Evolutionary conservation across 2,113 vertebrate species (phyloP), one percentile per base, ranked within the genome.

Genomic region (Thinocorus orbignyianus): DNA sequence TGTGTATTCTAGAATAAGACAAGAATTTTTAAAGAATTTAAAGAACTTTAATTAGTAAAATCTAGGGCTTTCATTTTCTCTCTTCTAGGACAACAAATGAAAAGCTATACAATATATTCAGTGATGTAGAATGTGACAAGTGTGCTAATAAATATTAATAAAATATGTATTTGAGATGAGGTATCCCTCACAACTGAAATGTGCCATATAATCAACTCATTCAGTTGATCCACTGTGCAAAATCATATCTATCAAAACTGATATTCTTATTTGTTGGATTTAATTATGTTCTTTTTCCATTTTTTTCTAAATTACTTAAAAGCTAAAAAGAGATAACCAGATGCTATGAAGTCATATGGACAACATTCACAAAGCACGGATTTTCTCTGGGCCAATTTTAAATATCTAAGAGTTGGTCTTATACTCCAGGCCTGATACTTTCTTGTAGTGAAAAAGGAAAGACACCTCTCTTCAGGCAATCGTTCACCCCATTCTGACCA

Each of bases 81-180:
- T 86, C 6, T 52, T 78, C 46, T 58, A 76, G 19, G 7, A 69
- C 73, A 92, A 88, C 8, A 74, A 86, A 78, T 46, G 3, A 74
- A 90, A 92, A 78, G 10, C 13, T 60, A 44, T 65, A 31, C 20
- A 77, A 51, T 72, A 35, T 62, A 71, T 83, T 81, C 54, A 19
- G 28, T 41, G 58, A 60, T 65, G 60, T 7, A 78, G n/a, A 74
- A 90, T 46, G 41, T 65, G 71, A 86, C n/a, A 91, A 86, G 17
- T 49, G 20, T 87, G 31, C 41, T 54, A 81, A 72, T 81, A 91
- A 89, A 68, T 91, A 88, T 83, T 94, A 86, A 91, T 78, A 72
- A 73, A 94, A 90, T 78, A 68, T 49, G 14, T 71, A 48, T 25
- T 88, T 46, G 33, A 82, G 66, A 39, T 72, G 57, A 80, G 6